phyloP scores from a whole-genome alignment of 2,888 invertebrate genomes.

The Gryllus longicercus region DNA sequence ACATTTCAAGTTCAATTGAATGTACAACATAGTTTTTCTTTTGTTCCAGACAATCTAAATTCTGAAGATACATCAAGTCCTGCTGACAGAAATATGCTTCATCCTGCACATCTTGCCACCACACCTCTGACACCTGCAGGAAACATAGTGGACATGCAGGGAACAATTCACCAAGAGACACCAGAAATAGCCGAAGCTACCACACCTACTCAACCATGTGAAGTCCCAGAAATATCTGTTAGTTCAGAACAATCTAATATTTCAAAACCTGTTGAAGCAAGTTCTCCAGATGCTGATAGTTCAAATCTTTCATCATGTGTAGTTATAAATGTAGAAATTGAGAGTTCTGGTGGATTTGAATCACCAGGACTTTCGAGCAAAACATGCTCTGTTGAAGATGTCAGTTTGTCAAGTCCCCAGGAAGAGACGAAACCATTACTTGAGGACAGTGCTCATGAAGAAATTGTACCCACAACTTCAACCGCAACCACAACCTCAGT shows the following conservation, averaged over 20 bases:
- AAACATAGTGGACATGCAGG: slow-evolving; percentile 66
- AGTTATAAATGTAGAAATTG: slow-evolving; percentile 29
- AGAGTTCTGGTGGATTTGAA: slow-evolving; percentile 18
- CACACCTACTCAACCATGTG: slow-evolving; percentile 18
- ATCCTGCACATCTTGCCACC: slow-evolving; percentile 49
- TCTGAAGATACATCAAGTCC: slow-evolving; percentile 35
- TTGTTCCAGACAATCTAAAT: slow-evolving; percentile 19
- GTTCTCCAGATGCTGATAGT: slow-evolving; percentile 5
- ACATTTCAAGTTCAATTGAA: too few relatives aligned
- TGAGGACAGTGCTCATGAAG: neutral
- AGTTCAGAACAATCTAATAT: neutral
- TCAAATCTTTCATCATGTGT: slow-evolving; percentile 3
- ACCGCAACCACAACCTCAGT: neutral
- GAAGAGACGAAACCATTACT: neutral
- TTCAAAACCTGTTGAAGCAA: neutral
- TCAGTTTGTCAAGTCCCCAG: slow-evolving; percentile 22
- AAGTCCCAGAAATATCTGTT: neutral
- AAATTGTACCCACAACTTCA: neutral
- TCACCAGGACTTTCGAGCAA: slow-evolving; percentile 24
- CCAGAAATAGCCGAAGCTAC: slow-evolving; percentile 18
- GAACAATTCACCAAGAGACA: slow-evolving; percentile 42
- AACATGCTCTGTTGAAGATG: slow-evolving; percentile 29
- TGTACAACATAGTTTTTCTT: neutral
- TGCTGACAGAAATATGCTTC: slow-evolving; percentile 39
- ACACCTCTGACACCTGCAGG: slow-evolving; percentile 53